Percentiles rank a stretch among this genome's conserved stretches.
phyloP scores from a whole-genome alignment of 2,888 invertebrate species.

The Eustalomyia histrio region DNA sequence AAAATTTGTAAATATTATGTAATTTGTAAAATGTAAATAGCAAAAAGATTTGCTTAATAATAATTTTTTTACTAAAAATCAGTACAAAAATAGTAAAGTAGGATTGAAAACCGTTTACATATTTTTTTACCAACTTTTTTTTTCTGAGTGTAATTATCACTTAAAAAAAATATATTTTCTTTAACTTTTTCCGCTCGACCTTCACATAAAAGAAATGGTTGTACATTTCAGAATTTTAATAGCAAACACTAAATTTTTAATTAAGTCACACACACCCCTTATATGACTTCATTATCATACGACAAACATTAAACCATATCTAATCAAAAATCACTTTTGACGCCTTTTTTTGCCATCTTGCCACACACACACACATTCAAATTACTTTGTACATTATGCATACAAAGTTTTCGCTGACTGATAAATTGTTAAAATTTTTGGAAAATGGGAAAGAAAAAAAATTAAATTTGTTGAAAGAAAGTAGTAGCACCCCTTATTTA shows the following conservation, averaged over 20 bases:
- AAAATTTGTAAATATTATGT: no score
- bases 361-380: constrained; percentile 1
- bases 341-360: constrained; percentile 40
- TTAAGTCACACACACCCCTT: constrained; percentile 47
- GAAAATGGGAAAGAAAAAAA: constrained; percentile 8
- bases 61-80: no score
- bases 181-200: no score
- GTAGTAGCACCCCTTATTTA: constrained; percentile 17
- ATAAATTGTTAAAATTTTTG: constrained; percentile 13
- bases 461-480: constrained; percentile 19
- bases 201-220: constrained; percentile 11
- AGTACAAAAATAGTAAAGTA: no score
- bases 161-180: no score
- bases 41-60: no score
- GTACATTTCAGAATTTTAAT: neutral
- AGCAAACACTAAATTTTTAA: constrained; percentile 52
- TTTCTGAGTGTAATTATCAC: no score
- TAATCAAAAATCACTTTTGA: constrained; percentile 58
- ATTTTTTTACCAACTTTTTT: no score
- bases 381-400: neutral
- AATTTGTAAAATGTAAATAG: no score
- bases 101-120: no score
- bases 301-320: constrained; percentile 44
- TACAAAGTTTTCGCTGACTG: constrained; percentile 5
- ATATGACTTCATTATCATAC: constrained; percentile 45